Percentiles rank a stretch among this genome's conserved stretches.
Conservation (phyloP, 1,140 invertebrate species). For the Tetraneura akinire region DNA sequence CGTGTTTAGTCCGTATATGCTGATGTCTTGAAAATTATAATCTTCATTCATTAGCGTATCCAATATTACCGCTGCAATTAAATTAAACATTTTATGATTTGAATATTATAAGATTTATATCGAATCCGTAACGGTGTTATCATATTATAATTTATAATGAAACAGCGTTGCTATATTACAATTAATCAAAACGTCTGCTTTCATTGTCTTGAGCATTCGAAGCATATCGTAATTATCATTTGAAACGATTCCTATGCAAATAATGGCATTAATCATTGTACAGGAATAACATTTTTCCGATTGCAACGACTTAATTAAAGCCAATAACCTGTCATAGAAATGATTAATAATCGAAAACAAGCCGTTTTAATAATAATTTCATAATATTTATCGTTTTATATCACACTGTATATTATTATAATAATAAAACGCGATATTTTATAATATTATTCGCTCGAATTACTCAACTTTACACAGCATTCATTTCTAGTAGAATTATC, state of each 20-base stretch:
- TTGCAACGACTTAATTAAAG: not conserved
- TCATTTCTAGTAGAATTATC: not conserved
- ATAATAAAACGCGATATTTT: not conserved
- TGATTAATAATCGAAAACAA: too few species aligned
- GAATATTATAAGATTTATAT: too few species aligned
- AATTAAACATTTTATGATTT: too few species aligned
- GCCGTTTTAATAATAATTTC: too few species aligned
- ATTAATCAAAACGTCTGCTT: not conserved
- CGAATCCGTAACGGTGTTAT: too few species aligned
- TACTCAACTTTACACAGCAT: conserved; percentile 17
- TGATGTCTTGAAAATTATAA: not conserved
- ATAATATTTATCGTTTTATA: too few species aligned
- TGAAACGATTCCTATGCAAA: conserved; percentile 6
- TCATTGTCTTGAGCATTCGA: not conserved
- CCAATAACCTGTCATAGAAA: not conserved
- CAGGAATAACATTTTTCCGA: not conserved
- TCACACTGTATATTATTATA: too few species aligned
- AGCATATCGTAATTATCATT: conserved; percentile 8
- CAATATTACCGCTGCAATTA: not conserved
- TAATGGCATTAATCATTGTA: not conserved
- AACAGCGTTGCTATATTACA: not conserved
- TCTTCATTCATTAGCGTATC: not conserved
- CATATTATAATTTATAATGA: not conserved
- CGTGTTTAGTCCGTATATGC: not conserved
- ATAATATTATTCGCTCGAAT: too few species aligned